Evolutionary conservation across 2,888 invertebrate species (phyloP), one percentile per base, ranked within the genome.

Genomic region (Didymodactylos carnosus): DNA sequence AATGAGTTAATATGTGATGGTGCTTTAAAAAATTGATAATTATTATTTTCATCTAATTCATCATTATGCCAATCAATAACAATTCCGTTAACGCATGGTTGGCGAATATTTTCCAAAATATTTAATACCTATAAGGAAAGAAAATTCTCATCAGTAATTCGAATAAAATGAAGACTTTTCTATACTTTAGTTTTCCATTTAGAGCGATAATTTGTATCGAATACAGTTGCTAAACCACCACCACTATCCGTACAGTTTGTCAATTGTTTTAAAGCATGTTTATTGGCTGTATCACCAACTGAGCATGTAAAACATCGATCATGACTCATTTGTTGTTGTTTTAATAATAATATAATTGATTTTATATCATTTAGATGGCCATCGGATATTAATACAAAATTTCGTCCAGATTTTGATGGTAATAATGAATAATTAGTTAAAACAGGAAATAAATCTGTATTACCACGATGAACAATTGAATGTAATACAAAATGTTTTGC

Each of bases 21-120:
- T 8, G 82, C 82, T 75, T 82, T 81, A 2, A n/a, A 39, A 25
- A 27, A 39, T n/a, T 73, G 41, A 53, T 29, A 39, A 16, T 19
- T 43, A n/a, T 39, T 29, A 19, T 46, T 41, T 7, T 75, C 70
- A 8, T 27, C 79, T 75, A 35, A 79, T 79, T 11, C 76, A 53
- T 78, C 77, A n/a, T 35, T 35, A 62, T 79, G 79, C 83, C 82
- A 82, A 69, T 80, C 79, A 7, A 83, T 80, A 27, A 73, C 73
- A 19, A 83, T 80, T n/a, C 80, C 79, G 8, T 80, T 80, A 75
- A 83, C 77, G 14, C 80, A 79, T 46, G 82, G 82, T 76, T 83
- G 82, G 14, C 77, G 71, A 14, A 80, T 79, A 76, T 81, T 81
- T 40, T 76, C 75, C 72, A 82, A 75, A 73, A 80, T 80, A 10